Base-by-base conservation (phyloP, 2,888 invertebrate species). In the Nemoura dubitans region DNA sequence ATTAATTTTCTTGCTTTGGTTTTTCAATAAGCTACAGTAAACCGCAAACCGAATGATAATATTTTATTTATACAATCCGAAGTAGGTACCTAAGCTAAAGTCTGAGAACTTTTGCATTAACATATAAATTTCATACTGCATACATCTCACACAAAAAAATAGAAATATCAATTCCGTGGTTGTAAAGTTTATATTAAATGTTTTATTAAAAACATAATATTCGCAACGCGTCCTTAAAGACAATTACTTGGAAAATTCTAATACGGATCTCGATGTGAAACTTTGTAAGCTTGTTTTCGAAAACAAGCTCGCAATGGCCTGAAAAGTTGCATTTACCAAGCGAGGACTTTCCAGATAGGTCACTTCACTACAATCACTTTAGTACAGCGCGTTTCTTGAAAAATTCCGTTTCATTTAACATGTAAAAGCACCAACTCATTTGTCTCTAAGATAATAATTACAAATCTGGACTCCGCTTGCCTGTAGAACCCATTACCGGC, bases 241-340 rank as follows among this genome's bases (percentile, higher is more conserved):
- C 59, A 59, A 59, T 59, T 59, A 59, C 59, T 59, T 59, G 59
- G 59, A 59, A 59, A 59, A 59, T 59, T 59, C 59, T 7, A 59
- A 59, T 59, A 14, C 21, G 21, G 16, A 59, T 14, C 21, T 59
- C 59, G 59, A 59, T 3, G 10, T 14, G 21, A 59, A 59, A 59
- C 59, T 59, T 59, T 59, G 14, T 14, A 10, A 59, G 10, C 59
- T 59, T 59, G 36, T 59, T 16, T 59, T 59, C 59, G 2, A 59
- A 59, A 59, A 59, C 1, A 59, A 10, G 14, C 3, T 16, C 16
- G 2, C 59, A 59, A 59, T 21, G 21, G 21, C 59, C 21, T 59
- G 59, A 10, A 10, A 59, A 59, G 59, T 21, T 3, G 59, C 59
- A 59, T 21, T 59, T 59, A 59, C 59, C 59, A 10, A 59, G 21